These are phyloP conservation scores for Lydus trimaculatus DNA, from an alignment of 2,888 invertebrate species.

Conservation along the genomic window DNA sequence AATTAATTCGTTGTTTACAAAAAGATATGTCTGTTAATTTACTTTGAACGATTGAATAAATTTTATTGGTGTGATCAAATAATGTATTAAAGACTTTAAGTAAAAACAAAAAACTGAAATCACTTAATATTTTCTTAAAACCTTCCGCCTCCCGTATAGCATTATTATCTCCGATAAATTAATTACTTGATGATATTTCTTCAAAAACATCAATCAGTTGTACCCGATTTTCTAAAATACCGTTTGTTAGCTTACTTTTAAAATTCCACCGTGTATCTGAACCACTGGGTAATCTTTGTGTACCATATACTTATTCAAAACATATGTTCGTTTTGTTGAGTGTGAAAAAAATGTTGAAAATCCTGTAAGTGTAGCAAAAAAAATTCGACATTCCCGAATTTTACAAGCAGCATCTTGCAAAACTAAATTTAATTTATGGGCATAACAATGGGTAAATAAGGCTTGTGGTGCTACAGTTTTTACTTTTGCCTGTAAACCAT, in stretches of 20 bases:
- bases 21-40: slow-evolving; percentile 25
- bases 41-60: slow-evolving; percentile 24
- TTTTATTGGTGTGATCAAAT: slow-evolving; percentile 24
- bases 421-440: slow-evolving; percentile 33
- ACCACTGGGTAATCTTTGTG: slow-evolving; percentile 1
- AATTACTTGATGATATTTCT: background rate
- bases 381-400: slow-evolving; percentile 15
- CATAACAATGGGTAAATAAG: slow-evolving; percentile 39
- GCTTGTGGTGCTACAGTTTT: slow-evolving; percentile 33
- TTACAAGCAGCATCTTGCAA: slow-evolving; percentile 16
- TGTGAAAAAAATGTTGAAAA: slow-evolving; percentile 15
- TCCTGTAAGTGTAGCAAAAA: slow-evolving; percentile 8
- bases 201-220: slow-evolving; percentile 25
- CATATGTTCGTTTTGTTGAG: slow-evolving; percentile 13
- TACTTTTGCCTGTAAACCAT: slow-evolving; percentile 42
- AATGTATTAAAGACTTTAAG: slow-evolving; percentile 25
- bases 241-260: background rate
- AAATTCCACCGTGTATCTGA: slow-evolving; percentile 14
- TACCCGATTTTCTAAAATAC: slow-evolving; percentile 6
- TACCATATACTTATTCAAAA: slow-evolving; percentile 1
- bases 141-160: slow-evolving; percentile 25
- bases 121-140: slow-evolving; percentile 22
- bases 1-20: slow-evolving; percentile 26
- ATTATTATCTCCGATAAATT: slow-evolving; percentile 12
- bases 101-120: slow-evolving; percentile 24